These are phyloP conservation scores for Lithophane ornitopus DNA, from an alignment of 2,888 invertebrate species.

Conservation along the genomic window DNA sequence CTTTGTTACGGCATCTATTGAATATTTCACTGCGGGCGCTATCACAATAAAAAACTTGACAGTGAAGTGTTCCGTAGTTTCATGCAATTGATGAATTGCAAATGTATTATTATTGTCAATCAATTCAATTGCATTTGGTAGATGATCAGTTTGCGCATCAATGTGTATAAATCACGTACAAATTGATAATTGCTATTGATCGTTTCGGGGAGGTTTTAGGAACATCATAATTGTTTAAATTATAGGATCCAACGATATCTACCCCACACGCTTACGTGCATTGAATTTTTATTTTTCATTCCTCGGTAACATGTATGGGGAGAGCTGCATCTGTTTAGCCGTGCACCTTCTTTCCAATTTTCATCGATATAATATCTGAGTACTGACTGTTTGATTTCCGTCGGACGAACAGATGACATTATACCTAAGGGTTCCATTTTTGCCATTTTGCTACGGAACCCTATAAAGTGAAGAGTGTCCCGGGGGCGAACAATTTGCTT, in stretches of 20 bases:
- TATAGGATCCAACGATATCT: background rate
- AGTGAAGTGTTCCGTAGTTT: background rate
- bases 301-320: background rate
- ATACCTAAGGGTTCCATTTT: background rate
- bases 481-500: slow-evolving; percentile 59
- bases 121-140: too few relatives aligned
- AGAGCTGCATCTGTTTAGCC: too few relatives aligned
- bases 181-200: too few relatives aligned
- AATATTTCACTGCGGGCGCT: slow-evolving; percentile 54
- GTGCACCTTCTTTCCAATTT: background rate
- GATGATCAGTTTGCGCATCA: too few relatives aligned
- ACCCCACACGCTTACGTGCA: background rate
- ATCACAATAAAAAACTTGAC: slow-evolving; percentile 50
- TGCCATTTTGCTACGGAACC: background rate
- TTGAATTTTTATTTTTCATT: background rate
- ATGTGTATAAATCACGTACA: too few relatives aligned
- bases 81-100: too few relatives aligned
- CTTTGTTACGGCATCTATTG: slow-evolving; percentile 45
- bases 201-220: too few relatives aligned
- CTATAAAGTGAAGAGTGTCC: slow-evolving; percentile 43
- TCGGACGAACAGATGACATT: background rate
- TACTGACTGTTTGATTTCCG: background rate
- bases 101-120: too few relatives aligned
- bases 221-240: background rate
- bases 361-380: background rate